A percentile compares a stretch with the other conserved stretches of the same genome.
Evolutionary conservation across 35 echinoderm and acorn worm species (phyloP).

Genomic region (Strongylocentrotus purpuratus): DNA sequence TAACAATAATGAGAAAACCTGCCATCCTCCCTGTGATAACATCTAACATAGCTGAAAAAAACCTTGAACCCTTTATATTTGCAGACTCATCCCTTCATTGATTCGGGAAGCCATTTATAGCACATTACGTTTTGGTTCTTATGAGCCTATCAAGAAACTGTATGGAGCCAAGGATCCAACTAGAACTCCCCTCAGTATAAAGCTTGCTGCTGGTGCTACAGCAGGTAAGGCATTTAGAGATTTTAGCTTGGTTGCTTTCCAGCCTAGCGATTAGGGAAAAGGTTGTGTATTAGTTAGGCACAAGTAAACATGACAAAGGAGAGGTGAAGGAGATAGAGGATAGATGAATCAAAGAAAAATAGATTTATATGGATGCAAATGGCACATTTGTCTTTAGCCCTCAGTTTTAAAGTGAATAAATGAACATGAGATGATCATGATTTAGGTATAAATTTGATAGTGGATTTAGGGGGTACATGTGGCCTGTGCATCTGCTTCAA

Average conservation of each 20-base stretch:
- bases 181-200: slow-evolving; percentile 67
- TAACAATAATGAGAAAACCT: not conserved
- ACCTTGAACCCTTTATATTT: not conserved
- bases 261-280: not conserved
- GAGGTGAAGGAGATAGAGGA: not conserved
- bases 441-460: no score
- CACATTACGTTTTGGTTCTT: slow-evolving; percentile 69
- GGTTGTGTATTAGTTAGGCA: no score
- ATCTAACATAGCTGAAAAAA: not conserved
- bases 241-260: not conserved
- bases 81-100: slow-evolving; percentile 66
- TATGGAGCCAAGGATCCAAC: slow-evolving; percentile 79
- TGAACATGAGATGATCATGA: no score
- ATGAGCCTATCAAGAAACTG: slow-evolving; percentile 81
- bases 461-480: no score
- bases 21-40: not conserved
- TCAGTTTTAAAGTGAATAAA: no score
- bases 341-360: not conserved
- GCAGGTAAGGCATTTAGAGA: slow-evolving; percentile 38
- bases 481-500: no score
- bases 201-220: slow-evolving; percentile 66
- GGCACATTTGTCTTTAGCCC: no score
- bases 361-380: not conserved
- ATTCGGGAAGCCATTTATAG: slow-evolving; percentile 79
- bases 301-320: not conserved